Base-by-base conservation (phyloP, 2,888 invertebrate species). In the Acleris sparsana region DNA sequence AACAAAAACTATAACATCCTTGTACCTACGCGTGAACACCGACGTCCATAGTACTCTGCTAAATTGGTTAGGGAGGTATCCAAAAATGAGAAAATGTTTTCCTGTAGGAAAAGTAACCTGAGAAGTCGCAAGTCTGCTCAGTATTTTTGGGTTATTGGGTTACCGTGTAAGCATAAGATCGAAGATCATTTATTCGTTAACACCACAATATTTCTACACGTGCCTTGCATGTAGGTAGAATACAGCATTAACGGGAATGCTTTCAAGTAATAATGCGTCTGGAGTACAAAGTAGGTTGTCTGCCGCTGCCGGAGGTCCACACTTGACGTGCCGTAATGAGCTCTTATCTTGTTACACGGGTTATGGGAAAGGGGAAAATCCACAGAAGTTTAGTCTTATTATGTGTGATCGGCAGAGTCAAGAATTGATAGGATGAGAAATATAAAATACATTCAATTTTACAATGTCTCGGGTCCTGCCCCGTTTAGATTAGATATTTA, bases 241-340 rank as follows among this genome's bases (percentile, higher is more conserved):
- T 16, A 52, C 18, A 20, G 25, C 52, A 16, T 51, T 5, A 22
- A 44, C 55, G 44, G 22, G 22, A 25, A 56, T 39, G 39, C 22
- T 52, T 60, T 60, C 60, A 52, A 13, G 51, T 20, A 60, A 52
- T 59, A 60, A 60, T 20, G 52, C n/a, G 44, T 39, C 22, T 52
- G 44, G 49, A 25, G 56, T 51, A 11, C 20, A 44, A 62, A 63
- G 57, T 49, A 63, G 57, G 51, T 57, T 63, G 49, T 60, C 63
- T 51, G 52, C 65, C 53, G 62, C 48, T 33, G 53, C 29, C 55
- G 56, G 60, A 56, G 62, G 62, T 59, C 61, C 55, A 53, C 62
- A 66, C 68, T 70, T 59, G 63, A 68, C 62, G 60, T 29, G 57
- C 39, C 60, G 66, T 71, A 71, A 72, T 68, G 69, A 71, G 64